These are phyloP conservation scores for Nephrotoma guestfalica DNA, from an alignment of 2,888 invertebrate genomes.

Conservation along the genomic window DNA sequence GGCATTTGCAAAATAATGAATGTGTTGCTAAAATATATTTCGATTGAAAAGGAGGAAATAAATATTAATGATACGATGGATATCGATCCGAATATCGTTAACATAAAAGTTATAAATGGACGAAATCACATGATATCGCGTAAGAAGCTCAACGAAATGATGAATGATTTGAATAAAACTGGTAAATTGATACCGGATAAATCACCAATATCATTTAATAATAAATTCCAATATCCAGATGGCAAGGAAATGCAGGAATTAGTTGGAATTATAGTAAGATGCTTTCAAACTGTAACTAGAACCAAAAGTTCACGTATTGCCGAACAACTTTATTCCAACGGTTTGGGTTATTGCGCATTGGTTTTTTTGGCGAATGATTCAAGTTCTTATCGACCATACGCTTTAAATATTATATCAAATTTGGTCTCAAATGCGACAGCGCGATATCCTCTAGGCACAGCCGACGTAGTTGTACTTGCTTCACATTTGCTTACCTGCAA, in stretches of 20 bases:
- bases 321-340: conserved; percentile 6
- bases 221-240: conserved; percentile 22
- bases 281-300: conserved; percentile 24
- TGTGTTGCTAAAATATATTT: conserved; percentile 24
- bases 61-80: background rate
- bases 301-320: conserved; percentile 21
- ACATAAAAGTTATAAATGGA: conserved; percentile 13
- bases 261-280: conserved; percentile 26
- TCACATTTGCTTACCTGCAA: background rate
- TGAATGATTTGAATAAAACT: background rate
- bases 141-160: background rate
- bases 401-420: conserved; percentile 28
- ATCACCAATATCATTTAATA: conserved; percentile 6
- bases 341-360: conserved; percentile 22
- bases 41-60: conserved; percentile 10
- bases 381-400: conserved; percentile 22
- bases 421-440: conserved; percentile 25
- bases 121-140: conserved; percentile 6
- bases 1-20: conserved; percentile 24
- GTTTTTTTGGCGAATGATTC: conserved; percentile 25
- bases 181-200: background rate
- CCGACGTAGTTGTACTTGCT: conserved; percentile 27
- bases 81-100: background rate
- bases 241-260: conserved; percentile 20
- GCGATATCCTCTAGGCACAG: conserved; percentile 22